Evolutionary conservation across 2,888 invertebrate species (phyloP).

Genomic region (Drosophila maculinotata): DNA sequence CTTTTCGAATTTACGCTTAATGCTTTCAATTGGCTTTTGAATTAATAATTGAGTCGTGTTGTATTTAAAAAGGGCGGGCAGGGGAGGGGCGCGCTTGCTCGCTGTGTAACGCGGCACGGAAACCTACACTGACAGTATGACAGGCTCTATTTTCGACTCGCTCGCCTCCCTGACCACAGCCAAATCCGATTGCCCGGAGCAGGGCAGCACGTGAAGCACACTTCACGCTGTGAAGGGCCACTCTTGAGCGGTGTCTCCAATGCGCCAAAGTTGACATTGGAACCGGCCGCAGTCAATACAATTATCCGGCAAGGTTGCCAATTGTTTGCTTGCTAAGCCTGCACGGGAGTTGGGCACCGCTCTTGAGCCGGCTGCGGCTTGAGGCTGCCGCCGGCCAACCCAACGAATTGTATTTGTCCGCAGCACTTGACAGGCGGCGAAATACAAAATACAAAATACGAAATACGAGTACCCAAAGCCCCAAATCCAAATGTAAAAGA

Average conservation of each 20-base stretch:
- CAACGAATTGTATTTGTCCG: constrained; percentile 42
- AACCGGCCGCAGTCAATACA: constrained; percentile 38
- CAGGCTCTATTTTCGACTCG: constrained; percentile 1
- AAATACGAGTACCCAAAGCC: constrained; percentile 34
- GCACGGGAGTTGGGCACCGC: not conserved
- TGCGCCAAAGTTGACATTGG: constrained; percentile 75
- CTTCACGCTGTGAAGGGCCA: constrained; percentile 33
- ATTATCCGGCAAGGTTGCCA: constrained; percentile 39
- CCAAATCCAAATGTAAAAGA: constrained; percentile 44
- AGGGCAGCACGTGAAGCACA: constrained; percentile 54
- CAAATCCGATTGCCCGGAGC: constrained; percentile 42
- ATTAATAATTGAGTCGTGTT: constrained; percentile 75
- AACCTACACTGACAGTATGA: constrained; percentile 3
- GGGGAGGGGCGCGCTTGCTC: too few species aligned
- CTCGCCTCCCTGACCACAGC: constrained; percentile 17
- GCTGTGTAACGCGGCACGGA: too few species aligned
- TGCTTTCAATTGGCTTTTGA: constrained; percentile 80
- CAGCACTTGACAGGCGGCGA: constrained; percentile 62
- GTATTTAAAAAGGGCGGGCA: constrained; percentile 43
- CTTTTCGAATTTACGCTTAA: constrained; percentile 75
- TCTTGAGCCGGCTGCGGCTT: constrained; percentile 30
- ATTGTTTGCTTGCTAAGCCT: constrained; percentile 18
- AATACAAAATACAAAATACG: not conserved
- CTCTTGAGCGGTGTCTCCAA: constrained; percentile 54
- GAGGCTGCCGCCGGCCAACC: constrained; percentile 30